Base-by-base conservation (phyloP, 2,113 vertebrate genomes). In the Azemiops feae region DNA sequence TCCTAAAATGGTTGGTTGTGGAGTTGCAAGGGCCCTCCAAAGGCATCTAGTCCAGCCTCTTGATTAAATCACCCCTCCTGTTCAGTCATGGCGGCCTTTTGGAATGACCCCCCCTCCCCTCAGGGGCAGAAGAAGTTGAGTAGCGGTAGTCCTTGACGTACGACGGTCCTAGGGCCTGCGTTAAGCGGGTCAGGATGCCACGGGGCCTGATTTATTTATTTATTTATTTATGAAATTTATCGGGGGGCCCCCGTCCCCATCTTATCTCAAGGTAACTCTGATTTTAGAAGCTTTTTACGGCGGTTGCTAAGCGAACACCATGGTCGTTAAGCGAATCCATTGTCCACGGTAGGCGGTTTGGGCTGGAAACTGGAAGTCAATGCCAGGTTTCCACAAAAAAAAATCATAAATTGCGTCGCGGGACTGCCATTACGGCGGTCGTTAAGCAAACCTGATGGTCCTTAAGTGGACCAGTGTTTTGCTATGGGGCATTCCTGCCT, bases 111-210 rank as follows among this genome's bases (percentile, higher is more conserved):
- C 81, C 39, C 30, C 39, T 6, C 39, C 16, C 43, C 18, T 22
- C 39, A 11, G 85, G 3, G 69, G 64, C 30, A 7, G 34, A 16
- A 74, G n/a, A 74, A 74, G 69, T 16, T 47, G 7, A 20, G 16
- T 34, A 20, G 0, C 1, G 27, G 27, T 30, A n/a, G 60, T 64
- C 58, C 58, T 64, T 4, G 0, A 64, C 3, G 30, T 64, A 30
- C 1, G 27, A 64, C 10, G 0, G 10, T 11, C 3, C 25, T 11
- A 3, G 27, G 10, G 1, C 3, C 10, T 30, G 58, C 3, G 4
- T 64, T 64, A 64, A 64, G 27, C 3, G 3, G 27, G 58, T 64
- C 58, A 30, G 10, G 10, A 64, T 27, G 10, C 4, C 10, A 11
- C 58, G 3, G 58, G 27, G 9, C 58, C 58, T 12, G 27, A 64